Base-by-base conservation (phyloP, 2,113 vertebrate species). In the Dipodomys stephensi region DNA sequence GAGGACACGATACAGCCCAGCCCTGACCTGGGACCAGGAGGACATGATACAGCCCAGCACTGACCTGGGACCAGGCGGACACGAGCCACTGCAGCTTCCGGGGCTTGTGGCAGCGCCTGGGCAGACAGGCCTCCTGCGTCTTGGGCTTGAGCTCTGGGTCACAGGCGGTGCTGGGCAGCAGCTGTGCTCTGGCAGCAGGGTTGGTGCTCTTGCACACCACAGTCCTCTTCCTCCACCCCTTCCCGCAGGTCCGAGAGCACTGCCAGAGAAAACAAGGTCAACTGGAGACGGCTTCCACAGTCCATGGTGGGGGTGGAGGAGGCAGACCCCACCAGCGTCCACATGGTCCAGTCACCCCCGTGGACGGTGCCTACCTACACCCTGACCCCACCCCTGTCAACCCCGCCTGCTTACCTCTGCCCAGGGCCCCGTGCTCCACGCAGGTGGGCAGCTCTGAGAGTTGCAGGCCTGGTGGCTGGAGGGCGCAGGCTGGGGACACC, bases 191-290 rank as follows among this genome's bases (percentile, higher is more conserved):
- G 30, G 90, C 88, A 0, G 97, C 93, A 0, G 98, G 97, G 88
- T 95, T 94, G 20, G 97, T 96, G 94, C 98, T 98, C 82, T 98
- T 97, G 86, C 99, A 99, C 91, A 96, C 53, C 94, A 99, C 98
- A 0, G 97, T 90, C 90, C 99, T 98, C 96, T 98, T 99, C 95
- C 94, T 98, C 97, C 98, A 94, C 4, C 99, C 99, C 83, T 98
- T 99, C 32, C 99, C 99, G 77, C 99, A 99, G 92, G 98, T 98
- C 39, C 97, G 98, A 0, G 99, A 99, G 96, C 99, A 99, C 99
- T 99, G 98, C 0, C 7, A 18, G 39, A 93, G 44, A 20, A 65
- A 65, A 39, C 0, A 2, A 32, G 25, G 9, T 22, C 1, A 27
- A 72, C 25, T 32, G 9, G 10, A 39, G 16, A 7, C 39, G 15